A percentile compares a stretch with the other conserved stretches of the same genome.
Conservation (phyloP, 2,113 vertebrate species). For the Grammomys surdaster region DNA sequence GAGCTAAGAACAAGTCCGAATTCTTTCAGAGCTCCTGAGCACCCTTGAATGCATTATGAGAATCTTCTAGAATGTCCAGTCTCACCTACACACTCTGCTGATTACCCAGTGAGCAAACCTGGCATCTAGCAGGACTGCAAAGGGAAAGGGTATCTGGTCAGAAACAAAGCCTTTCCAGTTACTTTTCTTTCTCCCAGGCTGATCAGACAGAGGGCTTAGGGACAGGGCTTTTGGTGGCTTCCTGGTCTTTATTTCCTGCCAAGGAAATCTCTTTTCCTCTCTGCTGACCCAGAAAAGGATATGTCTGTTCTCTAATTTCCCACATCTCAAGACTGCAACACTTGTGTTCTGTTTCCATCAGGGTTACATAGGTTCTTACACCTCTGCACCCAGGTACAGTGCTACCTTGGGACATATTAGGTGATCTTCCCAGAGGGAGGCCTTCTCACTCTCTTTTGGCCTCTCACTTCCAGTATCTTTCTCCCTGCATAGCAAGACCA, state of each 20-base stretch:
- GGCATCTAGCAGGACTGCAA: not conserved
- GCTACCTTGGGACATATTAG: not conserved
- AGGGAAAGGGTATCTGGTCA: conserved; percentile 19
- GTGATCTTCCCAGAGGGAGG: too few relatives aligned
- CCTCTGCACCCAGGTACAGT: not conserved
- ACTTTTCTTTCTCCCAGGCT: conserved; percentile 6
- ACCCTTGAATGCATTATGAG: not conserved
- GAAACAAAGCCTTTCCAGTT: not conserved
- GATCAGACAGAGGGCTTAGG: not conserved
- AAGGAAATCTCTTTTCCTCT: not conserved
- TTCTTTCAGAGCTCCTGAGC: not conserved
- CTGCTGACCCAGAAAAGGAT: not conserved
- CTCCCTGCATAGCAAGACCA: not conserved
- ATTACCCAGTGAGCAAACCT: not conserved
- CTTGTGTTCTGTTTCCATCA: not conserved
- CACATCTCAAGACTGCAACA: not conserved
- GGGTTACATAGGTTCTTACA: not conserved
- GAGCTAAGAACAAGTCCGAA: not conserved
- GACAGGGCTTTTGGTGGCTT: not conserved
- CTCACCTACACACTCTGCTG: not conserved
- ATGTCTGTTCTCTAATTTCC: not conserved
- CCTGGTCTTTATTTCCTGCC: not conserved
- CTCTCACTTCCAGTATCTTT: not conserved
- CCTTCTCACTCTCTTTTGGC: fast-evolving
- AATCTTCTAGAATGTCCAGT: not conserved